Conservation (phyloP, 2,888 invertebrate species). For the Phengaris alcon region DNA sequence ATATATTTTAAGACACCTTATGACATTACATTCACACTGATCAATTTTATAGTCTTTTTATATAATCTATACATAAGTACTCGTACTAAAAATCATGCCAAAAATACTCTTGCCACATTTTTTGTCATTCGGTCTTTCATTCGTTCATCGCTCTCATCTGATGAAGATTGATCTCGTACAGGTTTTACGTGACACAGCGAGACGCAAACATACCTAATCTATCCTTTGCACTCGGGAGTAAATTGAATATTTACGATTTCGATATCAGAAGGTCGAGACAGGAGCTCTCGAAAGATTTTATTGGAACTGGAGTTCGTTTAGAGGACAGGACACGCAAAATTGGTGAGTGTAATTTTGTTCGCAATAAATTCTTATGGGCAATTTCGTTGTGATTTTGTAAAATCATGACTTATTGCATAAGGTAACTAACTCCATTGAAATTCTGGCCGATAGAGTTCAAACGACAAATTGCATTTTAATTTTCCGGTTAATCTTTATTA, state of each 20-base stretch:
- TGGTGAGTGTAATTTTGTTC: not conserved
- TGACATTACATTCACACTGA: not conserved
- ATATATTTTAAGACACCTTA: not conserved
- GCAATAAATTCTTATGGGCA: not conserved
- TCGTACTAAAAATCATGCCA: not conserved
- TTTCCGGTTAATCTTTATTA: not conserved
- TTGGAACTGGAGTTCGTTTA: not conserved
- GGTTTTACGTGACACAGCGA: not conserved
- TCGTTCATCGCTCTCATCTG: not conserved
- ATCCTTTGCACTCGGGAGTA: not conserved
- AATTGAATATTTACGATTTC: constrained; percentile 25
- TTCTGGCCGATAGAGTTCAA: not conserved
- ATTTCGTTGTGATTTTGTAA: not conserved
- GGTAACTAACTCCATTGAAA: not conserved
- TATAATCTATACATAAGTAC: too few species aligned
- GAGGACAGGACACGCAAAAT: constrained; percentile 17
- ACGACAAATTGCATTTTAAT: not conserved
- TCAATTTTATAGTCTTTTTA: constrained; percentile 7
- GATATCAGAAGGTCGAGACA: not conserved
- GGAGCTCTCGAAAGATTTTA: not conserved
- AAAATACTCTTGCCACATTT: not conserved
- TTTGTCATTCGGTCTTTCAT: not conserved
- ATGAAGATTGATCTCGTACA: constrained; percentile 22
- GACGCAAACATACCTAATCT: not conserved
- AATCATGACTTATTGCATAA: not conserved